A percentile compares a stretch with the other conserved stretches of the same genome.
Conservation (phyloP, 2,797 vertebrate species). For the Austrolebias charrua region DNA sequence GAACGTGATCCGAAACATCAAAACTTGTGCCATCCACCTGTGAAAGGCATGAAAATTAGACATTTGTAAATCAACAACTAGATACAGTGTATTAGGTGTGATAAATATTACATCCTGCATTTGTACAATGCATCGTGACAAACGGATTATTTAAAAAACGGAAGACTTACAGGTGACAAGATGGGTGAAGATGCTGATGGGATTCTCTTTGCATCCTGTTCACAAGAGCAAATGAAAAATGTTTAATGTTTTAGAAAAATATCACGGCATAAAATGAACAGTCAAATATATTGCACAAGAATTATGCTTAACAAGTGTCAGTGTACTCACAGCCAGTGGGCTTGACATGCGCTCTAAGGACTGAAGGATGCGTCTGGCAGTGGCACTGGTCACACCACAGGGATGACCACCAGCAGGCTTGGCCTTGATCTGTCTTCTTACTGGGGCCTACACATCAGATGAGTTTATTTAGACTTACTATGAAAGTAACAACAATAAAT, state of each 20-base stretch:
- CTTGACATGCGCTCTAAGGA: slow-evolving; percentile 98
- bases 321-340: slow-evolving; percentile 87
- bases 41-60: slow-evolving; percentile 7
- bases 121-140: not conserved
- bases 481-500: slow-evolving; percentile 6
- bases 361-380: slow-evolving; percentile 92
- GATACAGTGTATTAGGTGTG: no score
- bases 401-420: slow-evolving; percentile 87
- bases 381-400: slow-evolving; percentile 93
- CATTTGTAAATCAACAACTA: no score
- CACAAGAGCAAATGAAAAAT: slow-evolving; percentile 25
- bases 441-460: slow-evolving; percentile 80
- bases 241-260: no score
- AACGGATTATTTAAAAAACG: not conserved
- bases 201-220: slow-evolving; percentile 95
- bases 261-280: no score
- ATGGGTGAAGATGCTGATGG: slow-evolving; percentile 84
- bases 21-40: slow-evolving; percentile 81
- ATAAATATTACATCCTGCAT: no score
- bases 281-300: no score
- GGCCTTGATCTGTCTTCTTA: slow-evolving; percentile 94
- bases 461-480: slow-evolving; percentile 21
- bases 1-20: slow-evolving; percentile 75
- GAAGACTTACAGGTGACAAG: slow-evolving; percentile 81
- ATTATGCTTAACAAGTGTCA: not conserved